These are phyloP conservation scores for Otolemur crassicaudatus DNA, from an alignment of 2,797 vertebrate genomes.

Conservation along the genomic window DNA sequence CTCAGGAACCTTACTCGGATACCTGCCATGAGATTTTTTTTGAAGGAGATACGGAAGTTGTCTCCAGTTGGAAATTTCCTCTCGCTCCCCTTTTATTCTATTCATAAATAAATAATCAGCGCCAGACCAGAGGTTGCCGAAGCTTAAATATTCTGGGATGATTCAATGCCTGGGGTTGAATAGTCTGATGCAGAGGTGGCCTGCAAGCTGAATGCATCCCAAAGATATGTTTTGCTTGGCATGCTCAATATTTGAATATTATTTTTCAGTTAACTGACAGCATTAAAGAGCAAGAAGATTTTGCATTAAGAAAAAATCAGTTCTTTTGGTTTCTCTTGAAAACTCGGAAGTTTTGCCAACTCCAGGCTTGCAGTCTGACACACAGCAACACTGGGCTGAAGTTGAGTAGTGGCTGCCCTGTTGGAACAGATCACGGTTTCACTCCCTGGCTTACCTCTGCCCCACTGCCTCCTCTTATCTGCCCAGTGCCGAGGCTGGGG, in stretches of 20 bases:
- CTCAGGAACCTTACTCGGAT: not conserved
- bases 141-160: slow-evolving; percentile 22
- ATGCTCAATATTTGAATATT: slow-evolving; percentile 23
- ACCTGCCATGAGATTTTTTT: not conserved
- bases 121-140: not conserved
- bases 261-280: slow-evolving; percentile 48
- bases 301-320: slow-evolving; percentile 24
- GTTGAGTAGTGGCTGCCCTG: not conserved
- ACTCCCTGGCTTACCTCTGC: not conserved
- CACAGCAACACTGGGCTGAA: not conserved
- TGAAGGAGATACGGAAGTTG: not conserved
- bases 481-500: not conserved
- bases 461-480: slow-evolving; percentile 4
- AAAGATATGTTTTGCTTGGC: slow-evolving; percentile 33
- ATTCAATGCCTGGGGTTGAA: not conserved
- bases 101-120: not conserved
- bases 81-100: not conserved
- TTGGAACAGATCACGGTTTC: not conserved
- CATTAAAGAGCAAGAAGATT: slow-evolving; percentile 25
- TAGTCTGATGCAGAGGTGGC: not conserved
- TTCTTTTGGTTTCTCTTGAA: slow-evolving; percentile 49
- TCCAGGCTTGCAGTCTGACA: not conserved
- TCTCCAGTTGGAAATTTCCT: not conserved
- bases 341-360: not conserved
- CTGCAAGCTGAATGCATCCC: not conserved